Evolutionary conservation across 2,113 vertebrate species (phyloP), one percentile per base, ranked within the genome.

Genomic region (Vicugna pacos): DNA sequence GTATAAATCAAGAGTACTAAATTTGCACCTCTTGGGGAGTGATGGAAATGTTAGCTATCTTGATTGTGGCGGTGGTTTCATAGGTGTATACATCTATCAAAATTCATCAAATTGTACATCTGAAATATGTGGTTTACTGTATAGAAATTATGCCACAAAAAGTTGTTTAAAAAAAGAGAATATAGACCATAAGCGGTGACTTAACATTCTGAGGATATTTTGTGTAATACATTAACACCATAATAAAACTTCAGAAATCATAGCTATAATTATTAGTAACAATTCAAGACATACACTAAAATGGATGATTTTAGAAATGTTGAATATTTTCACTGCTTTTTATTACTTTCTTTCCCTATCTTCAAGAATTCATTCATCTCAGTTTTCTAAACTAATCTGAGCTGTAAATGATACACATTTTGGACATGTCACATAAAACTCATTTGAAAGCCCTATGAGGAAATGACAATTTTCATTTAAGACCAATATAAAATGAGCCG

Each of bases 371-470:
- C 24, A 54, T 81, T 87, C 14, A 73, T 48, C 35, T 30, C 38
- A 32, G 50, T 89, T 85, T 93, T 64, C 89, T 91, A 95, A 85
- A 93, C 8, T 32, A 93, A 76, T 84, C 32, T 16, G 6, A 89
- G 42, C 64, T 77, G 10, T 50, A 84, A 64, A 88, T 77, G 26
- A 65, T 81, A 58, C 8, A 20, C 16, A 60, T 42, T 76, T 38
- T 64, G 15, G 19, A 83, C 14, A 58, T 22, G 35, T 81, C 65
- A 67, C 38, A 67, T n/a, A 50, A 58, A 92, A 84, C 42, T 20
- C 62, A 48, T 73, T 64, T 88, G 62, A 89, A 86, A 83, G 28
- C 10, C 58, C 19, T 56, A 12, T 88, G 12, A 91, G 24, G 19
- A 83, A 52, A 67, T 64, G 52, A 87, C 77, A 30, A 72, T 81